Percentiles rank a stretch among this genome's conserved stretches.
phyloP scores from a whole-genome alignment of 2,797 vertebrate species.

The Percopsis omiscomaycus region DNA sequence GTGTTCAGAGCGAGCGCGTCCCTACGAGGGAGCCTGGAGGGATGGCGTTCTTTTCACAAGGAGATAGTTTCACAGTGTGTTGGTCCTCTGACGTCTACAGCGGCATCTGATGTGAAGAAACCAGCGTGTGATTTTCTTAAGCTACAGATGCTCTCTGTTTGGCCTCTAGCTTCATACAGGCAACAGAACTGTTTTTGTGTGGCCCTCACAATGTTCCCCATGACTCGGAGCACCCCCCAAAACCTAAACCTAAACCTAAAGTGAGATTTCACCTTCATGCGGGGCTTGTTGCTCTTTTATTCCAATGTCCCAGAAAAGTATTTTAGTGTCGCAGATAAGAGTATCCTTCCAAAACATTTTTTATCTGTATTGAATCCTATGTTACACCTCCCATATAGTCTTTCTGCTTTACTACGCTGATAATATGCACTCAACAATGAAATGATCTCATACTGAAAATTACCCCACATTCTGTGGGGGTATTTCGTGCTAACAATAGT shows the following conservation, averaged over 20 bases:
- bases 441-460: slow-evolving; percentile 25
- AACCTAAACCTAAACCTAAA: slow-evolving; percentile 14
- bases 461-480: slow-evolving; percentile 13
- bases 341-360: background rate
- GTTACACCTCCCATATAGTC: background rate
- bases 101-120: slow-evolving; percentile 56
- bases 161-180: slow-evolving; percentile 46
- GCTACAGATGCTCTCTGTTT: slow-evolving; percentile 37
- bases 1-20: slow-evolving; percentile 41
- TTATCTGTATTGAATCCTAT: background rate
- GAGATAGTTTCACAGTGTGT: slow-evolving; percentile 44
- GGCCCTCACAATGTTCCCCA: slow-evolving; percentile 30
- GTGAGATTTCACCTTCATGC: slow-evolving; percentile 23
- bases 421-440: slow-evolving; percentile 24
- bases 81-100: slow-evolving; percentile 17
- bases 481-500: slow-evolving; percentile 61
- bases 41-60: slow-evolving; percentile 52
- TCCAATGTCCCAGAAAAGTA: background rate
- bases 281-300: background rate
- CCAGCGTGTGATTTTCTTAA: slow-evolving; percentile 64
- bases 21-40: slow-evolving; percentile 45
- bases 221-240: slow-evolving; percentile 55
- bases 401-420: background rate
- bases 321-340: background rate
- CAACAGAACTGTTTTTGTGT: slow-evolving; percentile 68